Conservation (phyloP, 2,888 invertebrate genomes). For the Melanostoma scalare region DNA sequence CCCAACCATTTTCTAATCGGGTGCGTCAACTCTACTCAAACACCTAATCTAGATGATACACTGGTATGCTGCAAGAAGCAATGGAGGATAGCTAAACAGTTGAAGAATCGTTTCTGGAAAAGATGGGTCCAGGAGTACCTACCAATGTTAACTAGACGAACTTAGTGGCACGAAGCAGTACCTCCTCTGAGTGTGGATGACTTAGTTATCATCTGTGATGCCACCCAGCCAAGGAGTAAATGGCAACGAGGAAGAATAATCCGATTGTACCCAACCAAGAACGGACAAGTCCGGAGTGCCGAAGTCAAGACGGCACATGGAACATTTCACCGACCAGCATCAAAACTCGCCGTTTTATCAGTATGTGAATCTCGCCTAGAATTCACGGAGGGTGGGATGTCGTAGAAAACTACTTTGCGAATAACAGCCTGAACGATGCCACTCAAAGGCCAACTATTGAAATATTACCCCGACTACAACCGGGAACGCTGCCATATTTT, state of each 20-base stretch:
- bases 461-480: no score
- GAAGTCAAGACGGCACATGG: neutral
- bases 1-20: slow-evolving; percentile 11
- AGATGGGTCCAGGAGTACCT: slow-evolving; percentile 16
- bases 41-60: neutral
- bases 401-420: neutral
- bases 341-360: slow-evolving; percentile 56
- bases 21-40: slow-evolving; percentile 31
- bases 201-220: no score
- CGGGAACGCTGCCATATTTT: no score
- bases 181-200: no score
- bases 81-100: slow-evolving; percentile 20
- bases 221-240: no score
- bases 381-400: slow-evolving; percentile 9
- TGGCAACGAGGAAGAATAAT: slow-evolving; percentile 49
- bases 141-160: neutral
- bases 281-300: slow-evolving; percentile 59
- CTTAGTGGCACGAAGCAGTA: no score
- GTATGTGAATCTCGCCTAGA: slow-evolving; percentile 18
- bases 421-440: no score
- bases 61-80: slow-evolving; percentile 16
- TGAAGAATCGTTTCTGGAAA: slow-evolving; percentile 5
- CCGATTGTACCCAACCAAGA: slow-evolving; percentile 19
- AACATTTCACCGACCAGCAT: neutral
- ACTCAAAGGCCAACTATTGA: no score